These are phyloP conservation scores for Ptychodera flava DNA, from an alignment of 35 echinoderm and acorn worm genomes.

Conservation along the genomic window DNA sequence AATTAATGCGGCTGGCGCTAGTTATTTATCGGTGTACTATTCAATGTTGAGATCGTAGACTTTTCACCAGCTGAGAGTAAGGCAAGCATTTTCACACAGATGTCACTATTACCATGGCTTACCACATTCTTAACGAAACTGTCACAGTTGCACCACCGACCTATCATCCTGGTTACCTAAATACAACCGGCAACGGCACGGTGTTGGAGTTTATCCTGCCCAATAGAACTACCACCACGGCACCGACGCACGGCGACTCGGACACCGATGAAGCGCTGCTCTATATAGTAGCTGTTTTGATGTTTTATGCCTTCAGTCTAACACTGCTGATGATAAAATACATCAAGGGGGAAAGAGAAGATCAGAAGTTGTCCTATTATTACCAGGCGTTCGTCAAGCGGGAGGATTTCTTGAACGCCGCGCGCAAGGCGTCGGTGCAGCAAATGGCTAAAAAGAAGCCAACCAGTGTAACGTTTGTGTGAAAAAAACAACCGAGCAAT, in stretches of 20 bases:
- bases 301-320: background rate
- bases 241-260: background rate
- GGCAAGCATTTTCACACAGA: too few species aligned
- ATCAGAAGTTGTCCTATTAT: constrained; percentile 2
- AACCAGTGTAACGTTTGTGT: background rate
- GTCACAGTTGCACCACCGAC: too few species aligned
- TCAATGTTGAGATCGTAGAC: too few species aligned
- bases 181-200: background rate
- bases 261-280: constrained; percentile 4
- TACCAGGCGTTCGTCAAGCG: constrained; percentile 10
- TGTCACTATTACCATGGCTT: too few species aligned
- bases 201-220: background rate
- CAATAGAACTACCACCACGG: background rate
- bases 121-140: too few species aligned
- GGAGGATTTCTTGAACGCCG: background rate
- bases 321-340: constrained; percentile 10
- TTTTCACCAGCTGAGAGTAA: too few species aligned
- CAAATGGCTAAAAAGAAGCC: background rate
- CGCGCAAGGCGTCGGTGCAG: background rate
- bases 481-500: too few species aligned
- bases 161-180: too few species aligned
- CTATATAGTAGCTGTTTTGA: constrained; percentile 7
- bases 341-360: constrained; percentile 11
- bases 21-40: too few species aligned
- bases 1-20: too few species aligned